Conservation (phyloP, 1,140 invertebrate species). For the Dryas iulia region DNA sequence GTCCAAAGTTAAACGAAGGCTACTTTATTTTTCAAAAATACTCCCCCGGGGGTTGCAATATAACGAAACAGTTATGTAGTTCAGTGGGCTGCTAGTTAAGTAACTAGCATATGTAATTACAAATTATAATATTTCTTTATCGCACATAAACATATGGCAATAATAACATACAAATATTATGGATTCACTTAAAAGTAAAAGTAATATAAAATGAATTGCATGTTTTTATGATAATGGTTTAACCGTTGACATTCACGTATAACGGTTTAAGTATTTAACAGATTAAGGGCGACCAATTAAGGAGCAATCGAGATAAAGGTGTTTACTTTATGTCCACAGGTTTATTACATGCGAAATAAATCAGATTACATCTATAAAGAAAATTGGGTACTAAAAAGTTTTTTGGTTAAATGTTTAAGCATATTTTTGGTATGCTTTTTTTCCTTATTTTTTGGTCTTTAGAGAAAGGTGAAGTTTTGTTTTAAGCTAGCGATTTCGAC, state of each 20-base stretch:
- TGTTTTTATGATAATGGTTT: slow-evolving; percentile 34
- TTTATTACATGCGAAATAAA: slow-evolving; percentile 9
- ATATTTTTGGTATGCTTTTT: too few relatives aligned
- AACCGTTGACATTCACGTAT: slow-evolving; percentile 37
- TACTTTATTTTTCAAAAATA: too few relatives aligned
- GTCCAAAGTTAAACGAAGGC: too few relatives aligned
- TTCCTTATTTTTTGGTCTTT: too few relatives aligned
- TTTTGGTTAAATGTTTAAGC: not conserved
- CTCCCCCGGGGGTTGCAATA: too few relatives aligned
- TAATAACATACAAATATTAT: not conserved
- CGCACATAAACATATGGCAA: not conserved
- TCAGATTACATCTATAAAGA: not conserved
- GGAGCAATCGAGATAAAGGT: slow-evolving; percentile 25
- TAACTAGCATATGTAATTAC: not conserved
- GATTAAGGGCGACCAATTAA: slow-evolving; percentile 36
- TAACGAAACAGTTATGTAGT: too few relatives aligned
- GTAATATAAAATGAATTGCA: slow-evolving; percentile 23
- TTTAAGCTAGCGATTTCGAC: too few relatives aligned
- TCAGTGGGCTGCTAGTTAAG: too few relatives aligned
- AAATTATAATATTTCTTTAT: not conserved
- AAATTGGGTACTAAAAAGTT: not conserved
- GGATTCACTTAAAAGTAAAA: slow-evolving; percentile 14
- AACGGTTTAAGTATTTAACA: slow-evolving; percentile 21
- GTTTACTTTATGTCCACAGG: slow-evolving; percentile 3
- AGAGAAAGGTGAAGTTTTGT: too few relatives aligned